These are phyloP conservation scores for Drosophila sturtevanti DNA, from an alignment of 1,140 invertebrate genomes.

Conservation along the genomic window DNA sequence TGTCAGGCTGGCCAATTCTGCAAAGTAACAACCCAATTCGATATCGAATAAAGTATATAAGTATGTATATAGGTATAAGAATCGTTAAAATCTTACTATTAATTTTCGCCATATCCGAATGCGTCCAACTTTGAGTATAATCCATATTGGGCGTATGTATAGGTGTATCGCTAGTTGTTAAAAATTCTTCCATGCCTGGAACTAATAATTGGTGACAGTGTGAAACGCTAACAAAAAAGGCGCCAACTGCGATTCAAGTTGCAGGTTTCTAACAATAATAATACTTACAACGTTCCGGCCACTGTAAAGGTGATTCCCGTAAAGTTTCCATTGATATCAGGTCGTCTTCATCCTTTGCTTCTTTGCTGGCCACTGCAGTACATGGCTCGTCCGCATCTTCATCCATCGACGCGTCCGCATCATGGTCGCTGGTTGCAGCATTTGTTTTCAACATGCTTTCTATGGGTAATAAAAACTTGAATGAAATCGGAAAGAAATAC, in stretches of 20 bases:
- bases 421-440: neutral
- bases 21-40: constrained; percentile 46
- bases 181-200: constrained; percentile 90
- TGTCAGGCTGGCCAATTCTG: constrained; percentile 92
- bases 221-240: constrained; percentile 3
- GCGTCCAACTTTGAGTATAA: constrained; percentile 85
- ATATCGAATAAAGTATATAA: neutral
- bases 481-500: neutral
- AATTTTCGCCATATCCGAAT: constrained; percentile 88
- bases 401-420: neutral
- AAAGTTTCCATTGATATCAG: constrained; percentile 93
- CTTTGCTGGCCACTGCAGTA: neutral
- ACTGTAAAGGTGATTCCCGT: constrained; percentile 95
- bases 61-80: neutral
- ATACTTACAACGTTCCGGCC: constrained; percentile 95
- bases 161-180: constrained; percentile 83
- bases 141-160: constrained; percentile 84
- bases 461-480: neutral
- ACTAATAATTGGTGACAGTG: constrained; percentile 83
- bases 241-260: neutral
- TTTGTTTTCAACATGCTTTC: neutral
- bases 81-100: constrained; percentile 85
- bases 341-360: constrained; percentile 45
- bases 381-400: neutral
- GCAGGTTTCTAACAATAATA: neutral